phyloP scores from a whole-genome alignment of 2,113 vertebrate species.

The Paradisaea rubra region DNA sequence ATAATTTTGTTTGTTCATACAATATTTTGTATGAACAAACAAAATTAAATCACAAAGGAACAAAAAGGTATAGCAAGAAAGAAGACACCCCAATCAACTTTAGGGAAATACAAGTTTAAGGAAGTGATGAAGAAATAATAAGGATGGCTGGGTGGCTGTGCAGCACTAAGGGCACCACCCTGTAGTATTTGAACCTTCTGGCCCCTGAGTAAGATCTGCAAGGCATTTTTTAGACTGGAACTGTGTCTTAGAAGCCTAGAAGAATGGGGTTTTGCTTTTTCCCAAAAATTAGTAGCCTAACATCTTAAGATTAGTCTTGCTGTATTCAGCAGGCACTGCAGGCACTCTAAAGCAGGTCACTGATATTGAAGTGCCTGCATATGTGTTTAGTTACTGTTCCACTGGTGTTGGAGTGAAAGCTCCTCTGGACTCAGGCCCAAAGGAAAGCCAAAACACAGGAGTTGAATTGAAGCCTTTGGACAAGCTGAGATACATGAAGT shows the following conservation, averaged over 20 bases:
- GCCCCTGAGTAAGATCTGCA: neutral
- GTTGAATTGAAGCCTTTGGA: no score
- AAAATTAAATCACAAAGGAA: neutral
- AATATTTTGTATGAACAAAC: neutral
- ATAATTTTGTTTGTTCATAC: no score
- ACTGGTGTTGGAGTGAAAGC: no score
- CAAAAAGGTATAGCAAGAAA: neutral
- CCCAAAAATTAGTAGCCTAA: neutral
- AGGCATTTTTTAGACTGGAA: neutral
- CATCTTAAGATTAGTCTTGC: neutral
- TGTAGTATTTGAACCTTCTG: neutral
- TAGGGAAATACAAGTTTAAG: neutral
- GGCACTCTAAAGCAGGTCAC: neutral
- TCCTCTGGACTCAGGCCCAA: no score
- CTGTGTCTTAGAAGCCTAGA: neutral
- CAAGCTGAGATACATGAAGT: no score
- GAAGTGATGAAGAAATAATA: neutral
- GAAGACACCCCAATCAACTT: neutral
- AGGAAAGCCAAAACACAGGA: no score
- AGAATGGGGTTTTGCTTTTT: neutral
- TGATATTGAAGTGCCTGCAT: accelerated
- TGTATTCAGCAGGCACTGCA: neutral
- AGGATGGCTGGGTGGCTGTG: neutral
- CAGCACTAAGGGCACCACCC: neutral
- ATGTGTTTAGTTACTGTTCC: neutral